A percentile compares a stretch with the other conserved stretches of the same genome.
These are phyloP conservation scores for Alces alces DNA, from an alignment of 2,113 vertebrate species.

Conservation along the genomic window DNA sequence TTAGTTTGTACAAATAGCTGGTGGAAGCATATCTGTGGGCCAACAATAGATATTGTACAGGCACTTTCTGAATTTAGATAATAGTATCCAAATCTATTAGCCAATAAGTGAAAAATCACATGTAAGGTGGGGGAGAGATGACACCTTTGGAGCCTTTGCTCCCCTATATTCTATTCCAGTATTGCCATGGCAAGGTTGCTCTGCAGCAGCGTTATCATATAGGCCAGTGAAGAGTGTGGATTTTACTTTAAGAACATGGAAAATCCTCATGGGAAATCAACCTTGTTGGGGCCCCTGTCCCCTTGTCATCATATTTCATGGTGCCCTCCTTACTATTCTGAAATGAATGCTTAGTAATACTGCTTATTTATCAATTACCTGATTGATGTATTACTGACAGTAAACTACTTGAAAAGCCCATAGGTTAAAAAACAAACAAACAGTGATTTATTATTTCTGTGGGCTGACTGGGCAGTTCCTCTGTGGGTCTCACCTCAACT, in stretches of 20 bases:
- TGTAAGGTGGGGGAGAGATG: background rate
- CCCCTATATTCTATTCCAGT: background rate
- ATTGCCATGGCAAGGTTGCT: background rate
- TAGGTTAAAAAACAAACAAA: background rate
- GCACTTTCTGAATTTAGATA: constrained; percentile 64
- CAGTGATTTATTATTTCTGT: background rate
- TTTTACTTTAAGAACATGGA: background rate
- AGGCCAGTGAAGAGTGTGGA: background rate
- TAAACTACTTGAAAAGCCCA: background rate
- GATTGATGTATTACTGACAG: background rate
- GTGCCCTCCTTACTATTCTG: background rate
- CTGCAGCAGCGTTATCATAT: rapidly evolving
- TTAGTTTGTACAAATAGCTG: constrained; percentile 48
- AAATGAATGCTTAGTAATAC: background rate
- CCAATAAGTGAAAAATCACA: background rate
- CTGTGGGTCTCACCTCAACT: background rate
- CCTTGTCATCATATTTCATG: background rate
- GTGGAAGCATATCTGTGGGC: constrained; percentile 49
- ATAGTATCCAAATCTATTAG: constrained; percentile 54
- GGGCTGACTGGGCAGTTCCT: background rate
- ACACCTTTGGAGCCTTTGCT: background rate
- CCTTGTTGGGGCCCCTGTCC: background rate
- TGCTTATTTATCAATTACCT: background rate
- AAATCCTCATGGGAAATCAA: background rate
- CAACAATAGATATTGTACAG: constrained; percentile 67